Evolutionary conservation across 2,113 vertebrate species (phyloP), one percentile per base, ranked within the genome.

Genomic region (Aleadryas rufinucha): DNA sequence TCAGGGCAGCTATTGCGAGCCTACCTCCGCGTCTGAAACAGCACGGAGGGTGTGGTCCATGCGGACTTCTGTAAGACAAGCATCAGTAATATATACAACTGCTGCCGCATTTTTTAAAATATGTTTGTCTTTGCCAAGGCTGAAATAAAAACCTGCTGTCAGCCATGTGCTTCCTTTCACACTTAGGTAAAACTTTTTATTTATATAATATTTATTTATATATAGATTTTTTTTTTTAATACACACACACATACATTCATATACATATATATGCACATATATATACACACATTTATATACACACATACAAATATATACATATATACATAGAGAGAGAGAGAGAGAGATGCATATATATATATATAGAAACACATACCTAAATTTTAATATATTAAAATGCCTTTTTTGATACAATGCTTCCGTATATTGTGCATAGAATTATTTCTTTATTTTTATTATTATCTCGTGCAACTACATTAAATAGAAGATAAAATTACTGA

Each of bases 31-130:
- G 35, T 15, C 30, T 56, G 68, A 56, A 52, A 61, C 2, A 49
- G 23, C 37, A 16, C 7, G 6, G 20, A 42, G n/a, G 20, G 6
- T 16, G 21, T 10, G n/a, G 10, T 4, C 33, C 28, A 0, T 13
- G 7, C 10, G 33, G 5, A 24, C 17, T 72, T 17, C 28, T 53
- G 2, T 15, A 47, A 74, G 2, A 42, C 26, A 60, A 24, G 8
- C 9, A 13, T 16, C 21, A 68, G 27, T 9, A 78, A 53, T 0
- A 9, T 12, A 47, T 4, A 12, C 11, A 74, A n/a, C 7, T 16
- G 8, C 5, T 72, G 19, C 35, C 63, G 22, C 10, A 23, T 45
- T 56, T 75, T 33, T 45, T 2, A 33, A 53, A 33, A 6, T 16
- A 28, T 3, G 1, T 33, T 64, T 83, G 11, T 52, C 41, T 72